Evolutionary conservation across 2,113 vertebrate species (phyloP).

Genomic region (Leptocoma aspasia): DNA sequence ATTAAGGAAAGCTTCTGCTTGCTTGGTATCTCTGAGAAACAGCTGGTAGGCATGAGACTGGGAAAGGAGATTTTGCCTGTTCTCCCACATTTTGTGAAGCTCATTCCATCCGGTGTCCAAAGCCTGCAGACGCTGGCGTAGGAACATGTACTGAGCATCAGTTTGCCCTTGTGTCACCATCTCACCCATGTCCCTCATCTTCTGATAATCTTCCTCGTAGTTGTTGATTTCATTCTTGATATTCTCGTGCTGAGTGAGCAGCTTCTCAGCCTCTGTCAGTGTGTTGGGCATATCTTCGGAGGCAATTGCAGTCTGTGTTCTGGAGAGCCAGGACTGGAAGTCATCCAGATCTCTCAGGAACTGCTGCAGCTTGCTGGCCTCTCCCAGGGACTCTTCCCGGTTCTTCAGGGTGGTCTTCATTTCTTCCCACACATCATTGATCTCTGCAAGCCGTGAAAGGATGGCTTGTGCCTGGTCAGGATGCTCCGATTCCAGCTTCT

Average conservation of each 20-base stretch:
- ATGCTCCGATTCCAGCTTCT: slow-evolving; percentile 87
- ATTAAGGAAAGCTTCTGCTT: slow-evolving; percentile 98
- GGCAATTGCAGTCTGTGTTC: slow-evolving; percentile 94
- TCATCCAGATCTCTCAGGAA: slow-evolving; percentile 96
- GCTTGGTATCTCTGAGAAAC: slow-evolving; percentile 96
- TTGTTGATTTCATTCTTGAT: slow-evolving; percentile 98
- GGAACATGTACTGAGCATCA: slow-evolving; percentile 97
- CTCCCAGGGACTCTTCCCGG: slow-evolving; percentile 93
- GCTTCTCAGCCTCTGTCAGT: slow-evolving; percentile 92
- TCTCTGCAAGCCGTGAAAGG: slow-evolving; percentile 87
- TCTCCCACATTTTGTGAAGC: slow-evolving; percentile 99
- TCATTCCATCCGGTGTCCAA: slow-evolving; percentile 98
- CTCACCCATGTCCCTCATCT: slow-evolving; percentile 99
- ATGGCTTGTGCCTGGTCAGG: slow-evolving; percentile 94
- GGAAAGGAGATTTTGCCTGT: slow-evolving; percentile 94
- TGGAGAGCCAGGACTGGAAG: slow-evolving; percentile 98
- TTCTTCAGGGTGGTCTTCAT: slow-evolving; percentile 95
- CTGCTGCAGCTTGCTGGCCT: slow-evolving; percentile 98
- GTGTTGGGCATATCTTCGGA: slow-evolving; percentile 99
- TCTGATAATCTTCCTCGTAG: slow-evolving; percentile 98
- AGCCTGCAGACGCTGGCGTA: slow-evolving; percentile 94
- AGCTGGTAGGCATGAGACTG: slow-evolving; percentile 97
- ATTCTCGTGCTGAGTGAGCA: slow-evolving; percentile 93
- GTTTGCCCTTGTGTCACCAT: slow-evolving; percentile 98
- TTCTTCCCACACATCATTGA: slow-evolving; percentile 92